These are phyloP conservation scores for Drosophila recens DNA, from an alignment of 2,888 invertebrate species.

Conservation along the genomic window DNA sequence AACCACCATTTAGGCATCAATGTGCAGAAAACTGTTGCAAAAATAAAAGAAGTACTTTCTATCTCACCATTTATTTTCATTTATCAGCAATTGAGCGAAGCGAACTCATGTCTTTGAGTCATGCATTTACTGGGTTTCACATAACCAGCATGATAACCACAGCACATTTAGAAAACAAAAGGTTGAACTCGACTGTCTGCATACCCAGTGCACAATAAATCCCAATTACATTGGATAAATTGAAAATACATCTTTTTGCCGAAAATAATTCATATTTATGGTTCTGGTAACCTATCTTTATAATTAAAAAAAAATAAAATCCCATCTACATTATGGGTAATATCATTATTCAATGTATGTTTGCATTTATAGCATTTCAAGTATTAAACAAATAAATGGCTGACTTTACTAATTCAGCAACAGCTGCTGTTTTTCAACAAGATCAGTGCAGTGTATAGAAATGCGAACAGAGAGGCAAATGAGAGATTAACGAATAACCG, in stretches of 20 bases:
- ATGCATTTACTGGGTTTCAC: neutral
- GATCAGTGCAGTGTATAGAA: slow-evolving; percentile 1
- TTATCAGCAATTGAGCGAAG: slow-evolving; percentile 12
- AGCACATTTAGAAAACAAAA: too few species aligned
- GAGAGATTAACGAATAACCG: slow-evolving; percentile 1
- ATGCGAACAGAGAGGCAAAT: neutral
- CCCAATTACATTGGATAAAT: too few species aligned
- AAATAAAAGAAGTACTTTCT: slow-evolving; percentile 5
- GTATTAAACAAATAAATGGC: too few species aligned
- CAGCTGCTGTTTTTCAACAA: neutral
- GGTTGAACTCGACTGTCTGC: too few species aligned
- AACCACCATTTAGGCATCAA: slow-evolving; percentile 32
- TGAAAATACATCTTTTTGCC: too few species aligned
- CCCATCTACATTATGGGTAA: too few species aligned
- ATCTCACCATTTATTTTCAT: slow-evolving; percentile 2
- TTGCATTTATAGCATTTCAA: too few species aligned
- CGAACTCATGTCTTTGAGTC: neutral
- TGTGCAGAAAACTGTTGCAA: neutral
- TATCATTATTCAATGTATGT: too few species aligned
- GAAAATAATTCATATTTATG: too few species aligned
- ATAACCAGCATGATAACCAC: too few species aligned
- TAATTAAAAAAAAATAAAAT: too few species aligned
- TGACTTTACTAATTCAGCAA: neutral
- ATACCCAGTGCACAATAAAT: neutral
- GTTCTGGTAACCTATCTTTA: too few species aligned